Evolutionary conservation across 2,888 invertebrate genomes (phyloP).

Genomic region (Steinernema carpocapsae): DNA sequence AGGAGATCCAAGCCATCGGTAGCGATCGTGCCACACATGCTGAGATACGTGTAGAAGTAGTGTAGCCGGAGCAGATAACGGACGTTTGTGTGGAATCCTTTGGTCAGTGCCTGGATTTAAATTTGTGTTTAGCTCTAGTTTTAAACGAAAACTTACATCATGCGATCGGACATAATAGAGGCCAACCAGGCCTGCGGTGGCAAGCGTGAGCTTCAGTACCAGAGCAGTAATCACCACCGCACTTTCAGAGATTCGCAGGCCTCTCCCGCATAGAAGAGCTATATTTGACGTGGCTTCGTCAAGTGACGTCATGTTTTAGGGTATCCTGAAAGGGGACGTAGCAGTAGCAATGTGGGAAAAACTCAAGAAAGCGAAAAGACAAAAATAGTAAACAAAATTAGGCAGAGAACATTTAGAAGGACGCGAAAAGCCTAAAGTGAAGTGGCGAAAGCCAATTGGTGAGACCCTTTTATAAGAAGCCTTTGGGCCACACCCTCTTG

Average conservation of each 20-base stretch:
- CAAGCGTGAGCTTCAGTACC: neutral
- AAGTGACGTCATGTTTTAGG: too few relatives aligned
- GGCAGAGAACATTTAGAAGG: too few relatives aligned
- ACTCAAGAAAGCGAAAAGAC: too few relatives aligned
- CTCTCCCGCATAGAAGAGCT: neutral
- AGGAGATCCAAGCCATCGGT: neutral
- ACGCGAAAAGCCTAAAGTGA: too few relatives aligned
- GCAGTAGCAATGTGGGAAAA: too few relatives aligned
- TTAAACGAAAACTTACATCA: neutral
- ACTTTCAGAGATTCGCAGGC: neutral
- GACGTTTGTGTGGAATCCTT: neutral
- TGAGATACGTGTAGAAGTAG: neutral
- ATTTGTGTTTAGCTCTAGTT: neutral
- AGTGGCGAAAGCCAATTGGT: too few relatives aligned
- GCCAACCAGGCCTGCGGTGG: neutral
- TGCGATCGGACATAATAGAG: neutral
- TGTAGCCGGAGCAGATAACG: neutral
- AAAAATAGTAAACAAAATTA: too few relatives aligned
- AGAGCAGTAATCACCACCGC: neutral
- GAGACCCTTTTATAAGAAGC: too few relatives aligned
- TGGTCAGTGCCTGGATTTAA: neutral
- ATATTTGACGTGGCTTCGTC: too few relatives aligned
- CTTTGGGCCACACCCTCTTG: too few relatives aligned
- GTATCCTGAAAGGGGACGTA: too few relatives aligned
- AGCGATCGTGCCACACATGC: neutral